phyloP scores from a whole-genome alignment of 2,797 vertebrate genomes.

The Xyrichtys novacula region DNA sequence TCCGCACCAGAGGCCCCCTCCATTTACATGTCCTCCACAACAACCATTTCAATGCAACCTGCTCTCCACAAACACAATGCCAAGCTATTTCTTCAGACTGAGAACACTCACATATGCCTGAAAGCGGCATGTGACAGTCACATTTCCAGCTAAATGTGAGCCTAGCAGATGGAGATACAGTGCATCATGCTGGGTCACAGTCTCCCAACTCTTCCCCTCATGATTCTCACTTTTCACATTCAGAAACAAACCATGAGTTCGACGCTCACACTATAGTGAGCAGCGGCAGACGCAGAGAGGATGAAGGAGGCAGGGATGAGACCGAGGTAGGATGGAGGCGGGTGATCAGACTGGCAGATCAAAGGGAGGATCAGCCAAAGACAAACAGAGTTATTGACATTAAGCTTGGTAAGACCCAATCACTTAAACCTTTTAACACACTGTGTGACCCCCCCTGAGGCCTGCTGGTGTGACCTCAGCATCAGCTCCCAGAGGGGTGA shows the following conservation, averaged over 20 bases:
- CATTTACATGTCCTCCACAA: slow-evolving; percentile 30
- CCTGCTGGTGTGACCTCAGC: slow-evolving; percentile 57
- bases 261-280: slow-evolving; percentile 43
- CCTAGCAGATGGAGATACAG: slow-evolving; percentile 62
- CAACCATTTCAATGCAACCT: slow-evolving; percentile 15
- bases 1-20: slow-evolving; percentile 26
- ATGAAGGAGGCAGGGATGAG: slow-evolving; percentile 10
- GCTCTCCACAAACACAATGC: slow-evolving; percentile 28
- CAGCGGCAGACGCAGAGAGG: slow-evolving; percentile 31
- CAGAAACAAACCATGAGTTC: slow-evolving; percentile 51
- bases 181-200: slow-evolving; percentile 54
- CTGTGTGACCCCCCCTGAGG: slow-evolving; percentile 25
- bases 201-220: slow-evolving; percentile 38
- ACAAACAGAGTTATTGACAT: slow-evolving; percentile 76
- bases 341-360: slow-evolving; percentile 33
- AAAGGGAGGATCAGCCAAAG: slow-evolving; percentile 60
- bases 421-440: slow-evolving; percentile 77
- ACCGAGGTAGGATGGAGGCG: not conserved
- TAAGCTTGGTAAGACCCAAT: slow-evolving; percentile 79
- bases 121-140: slow-evolving; percentile 41
- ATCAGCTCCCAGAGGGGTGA: slow-evolving; percentile 53
- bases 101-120: slow-evolving; percentile 41
- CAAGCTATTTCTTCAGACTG: slow-evolving; percentile 10
- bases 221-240: slow-evolving; percentile 49
- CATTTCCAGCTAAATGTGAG: slow-evolving; percentile 45